Evolutionary conservation across 1,140 invertebrate species (phyloP).

Genomic region (Pachyrhynchus sulphureomaculatus): DNA sequence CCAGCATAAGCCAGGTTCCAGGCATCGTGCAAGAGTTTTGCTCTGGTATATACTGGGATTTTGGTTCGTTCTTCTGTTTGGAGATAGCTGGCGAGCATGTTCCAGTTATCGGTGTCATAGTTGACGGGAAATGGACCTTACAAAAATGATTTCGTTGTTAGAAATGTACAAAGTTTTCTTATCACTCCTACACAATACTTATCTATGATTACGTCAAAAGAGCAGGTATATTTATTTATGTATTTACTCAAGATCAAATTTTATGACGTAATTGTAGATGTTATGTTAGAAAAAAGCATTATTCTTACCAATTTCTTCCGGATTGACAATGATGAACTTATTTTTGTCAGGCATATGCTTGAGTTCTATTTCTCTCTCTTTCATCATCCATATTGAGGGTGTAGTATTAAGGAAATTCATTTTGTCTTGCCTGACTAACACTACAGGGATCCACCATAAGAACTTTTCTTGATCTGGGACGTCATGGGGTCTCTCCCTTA

Average conservation of each 20-base stretch:
- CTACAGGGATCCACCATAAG: slow-evolving; percentile 70
- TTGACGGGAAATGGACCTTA: slow-evolving; percentile 78
- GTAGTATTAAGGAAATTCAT: slow-evolving; percentile 59
- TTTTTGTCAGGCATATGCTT: slow-evolving; percentile 56
- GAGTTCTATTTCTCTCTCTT: slow-evolving; percentile 54
- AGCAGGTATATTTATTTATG: no score
- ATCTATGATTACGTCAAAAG: no score
- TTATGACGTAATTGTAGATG: not conserved
- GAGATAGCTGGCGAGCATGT: slow-evolving; percentile 66
- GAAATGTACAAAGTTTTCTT: no score
- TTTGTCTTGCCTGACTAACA: slow-evolving; percentile 58
- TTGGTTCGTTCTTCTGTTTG: slow-evolving; percentile 54
- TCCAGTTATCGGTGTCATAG: slow-evolving; percentile 79
- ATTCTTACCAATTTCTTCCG: slow-evolving; percentile 77
- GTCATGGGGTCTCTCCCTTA: slow-evolving; percentile 67
- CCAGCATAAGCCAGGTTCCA: slow-evolving; percentile 79
- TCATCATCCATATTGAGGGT: slow-evolving; percentile 62
- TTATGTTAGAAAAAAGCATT: no score
- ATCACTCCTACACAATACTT: no score
- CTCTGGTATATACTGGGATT: slow-evolving; percentile 70
- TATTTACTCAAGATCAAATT: slow-evolving; percentile 17
- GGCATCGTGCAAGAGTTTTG: slow-evolving; percentile 74
- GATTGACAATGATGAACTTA: slow-evolving; percentile 72
- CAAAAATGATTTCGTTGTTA: no score
- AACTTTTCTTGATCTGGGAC: slow-evolving; percentile 63